Evolutionary conservation across 2,797 vertebrate species (phyloP).

Genomic region (Coreius guichenoti): DNA sequence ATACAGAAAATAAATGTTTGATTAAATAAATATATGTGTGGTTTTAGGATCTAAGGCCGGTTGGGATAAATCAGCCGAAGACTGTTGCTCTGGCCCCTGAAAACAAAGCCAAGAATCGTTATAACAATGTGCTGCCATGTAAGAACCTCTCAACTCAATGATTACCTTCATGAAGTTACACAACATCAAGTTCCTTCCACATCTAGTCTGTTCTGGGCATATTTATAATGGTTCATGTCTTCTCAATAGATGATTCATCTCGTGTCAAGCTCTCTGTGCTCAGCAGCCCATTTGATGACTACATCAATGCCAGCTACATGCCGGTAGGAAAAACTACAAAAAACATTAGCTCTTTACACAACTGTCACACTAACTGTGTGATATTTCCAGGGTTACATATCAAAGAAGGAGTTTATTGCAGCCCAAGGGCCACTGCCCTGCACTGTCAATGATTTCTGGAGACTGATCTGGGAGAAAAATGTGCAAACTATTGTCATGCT

Average conservation of each 20-base stretch:
- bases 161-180: neutral
- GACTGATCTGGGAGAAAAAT: constrained; percentile 95
- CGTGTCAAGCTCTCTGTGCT: constrained; percentile 90
- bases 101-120: constrained; percentile 94
- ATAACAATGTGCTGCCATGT: constrained; percentile 96
- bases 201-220: neutral
- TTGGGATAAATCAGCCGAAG: constrained; percentile 86
- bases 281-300: constrained; percentile 83
- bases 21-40: neutral
- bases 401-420: constrained; percentile 90
- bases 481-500: constrained; percentile 91
- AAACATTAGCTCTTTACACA: neutral
- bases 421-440: constrained; percentile 90
- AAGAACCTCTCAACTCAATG: constrained; percentile 67
- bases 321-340: constrained; percentile 76
- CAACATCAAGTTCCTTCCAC: neutral
- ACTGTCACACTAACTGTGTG: constrained; percentile 22
- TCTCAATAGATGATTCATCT: constrained; percentile 86
- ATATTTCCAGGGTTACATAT: constrained; percentile 84
- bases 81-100: constrained; percentile 79
- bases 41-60: constrained; percentile 84
- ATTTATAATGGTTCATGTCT: constrained; percentile 18
- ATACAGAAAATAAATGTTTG: neutral
- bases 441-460: constrained; percentile 93
- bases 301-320: constrained; percentile 95